Conservation (phyloP, 1,140 invertebrate genomes). For the Lineus longissimus region DNA sequence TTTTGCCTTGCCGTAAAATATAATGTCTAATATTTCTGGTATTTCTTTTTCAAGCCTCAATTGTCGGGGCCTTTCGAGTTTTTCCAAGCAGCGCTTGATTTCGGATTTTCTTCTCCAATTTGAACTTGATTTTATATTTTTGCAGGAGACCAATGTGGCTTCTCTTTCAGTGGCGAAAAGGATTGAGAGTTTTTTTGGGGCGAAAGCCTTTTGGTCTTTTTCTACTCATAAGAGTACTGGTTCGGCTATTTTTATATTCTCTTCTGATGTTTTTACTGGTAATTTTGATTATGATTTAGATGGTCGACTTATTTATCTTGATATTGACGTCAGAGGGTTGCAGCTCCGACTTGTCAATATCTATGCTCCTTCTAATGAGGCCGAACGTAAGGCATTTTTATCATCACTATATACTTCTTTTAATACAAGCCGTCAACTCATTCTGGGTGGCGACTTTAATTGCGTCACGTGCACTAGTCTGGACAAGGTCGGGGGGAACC, state of each 20-base stretch:
- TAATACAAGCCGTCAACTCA: neutral
- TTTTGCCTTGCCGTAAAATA: no score
- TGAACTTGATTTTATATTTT: no score
- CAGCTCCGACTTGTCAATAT: slow-evolving; percentile 4
- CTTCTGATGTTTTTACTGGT: neutral
- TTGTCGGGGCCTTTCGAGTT: no score
- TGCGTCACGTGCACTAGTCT: neutral
- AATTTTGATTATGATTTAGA: slow-evolving; percentile 3
- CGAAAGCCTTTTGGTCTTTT: neutral
- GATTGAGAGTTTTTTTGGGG: neutral
- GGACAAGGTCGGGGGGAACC: slow-evolving; percentile 8
- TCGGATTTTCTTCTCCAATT: no score
- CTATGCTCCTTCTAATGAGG: slow-evolving; percentile 6
- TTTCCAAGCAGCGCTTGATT: no score
- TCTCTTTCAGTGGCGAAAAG: no score
- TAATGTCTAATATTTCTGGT: no score
- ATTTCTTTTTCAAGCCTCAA: no score
- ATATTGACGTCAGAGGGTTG: neutral
- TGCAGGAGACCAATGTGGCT: no score
- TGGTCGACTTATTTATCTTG: slow-evolving; percentile 6
- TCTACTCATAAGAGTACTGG: neutral
- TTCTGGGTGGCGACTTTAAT: slow-evolving; percentile 8
- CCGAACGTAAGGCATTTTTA: neutral
- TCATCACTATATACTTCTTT: neutral
- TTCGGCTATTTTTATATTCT: neutral